Evolutionary conservation across 35 echinoderm and acorn worm genomes (phyloP).

Genomic region (Holothuria glaberrima): DNA sequence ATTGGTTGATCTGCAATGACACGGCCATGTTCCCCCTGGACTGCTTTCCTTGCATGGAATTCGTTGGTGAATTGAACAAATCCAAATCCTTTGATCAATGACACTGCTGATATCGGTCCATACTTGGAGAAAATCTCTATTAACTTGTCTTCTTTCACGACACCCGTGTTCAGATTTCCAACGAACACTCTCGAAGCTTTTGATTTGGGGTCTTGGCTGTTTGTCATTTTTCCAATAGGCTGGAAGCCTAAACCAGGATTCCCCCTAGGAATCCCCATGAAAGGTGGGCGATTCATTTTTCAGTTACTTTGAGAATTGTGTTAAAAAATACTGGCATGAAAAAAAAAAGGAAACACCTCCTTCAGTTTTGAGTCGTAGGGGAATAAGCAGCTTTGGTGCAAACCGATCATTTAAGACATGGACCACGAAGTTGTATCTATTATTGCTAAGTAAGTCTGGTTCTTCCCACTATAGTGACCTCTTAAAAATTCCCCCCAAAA

Average conservation of each 20-base stretch:
- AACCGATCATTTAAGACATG: too few relatives aligned
- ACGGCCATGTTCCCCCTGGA: conserved; percentile 82
- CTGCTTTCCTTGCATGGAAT: conserved; percentile 65
- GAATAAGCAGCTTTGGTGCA: too few relatives aligned
- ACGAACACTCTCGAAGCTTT: conserved; percentile 88
- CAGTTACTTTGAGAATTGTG: conserved; percentile 9
- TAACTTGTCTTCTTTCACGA: conserved; percentile 67
- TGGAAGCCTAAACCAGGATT: conserved; percentile 59
- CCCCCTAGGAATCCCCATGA: conserved; percentile 37
- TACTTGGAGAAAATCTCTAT: conserved; percentile 77
- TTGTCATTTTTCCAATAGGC: conserved; percentile 77
- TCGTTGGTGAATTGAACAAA: conserved; percentile 91
- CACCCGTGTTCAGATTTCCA: conserved; percentile 91
- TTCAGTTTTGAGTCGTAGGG: too few relatives aligned
- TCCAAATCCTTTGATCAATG: conserved; percentile 90
- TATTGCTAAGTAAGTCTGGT: too few relatives aligned
- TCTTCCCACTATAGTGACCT: too few relatives aligned
- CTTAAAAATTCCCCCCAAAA: too few relatives aligned
- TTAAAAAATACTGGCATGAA: conserved; percentile 14
- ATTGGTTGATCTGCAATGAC: conserved; percentile 78
- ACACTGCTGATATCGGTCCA: conserved; percentile 82
- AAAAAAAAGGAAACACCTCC: neutral
- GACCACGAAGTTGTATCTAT: too few relatives aligned
- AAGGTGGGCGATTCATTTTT: conserved; percentile 54
- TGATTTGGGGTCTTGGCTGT: conserved; percentile 75